Evolutionary conservation across 1,140 invertebrate genomes (phyloP).

Genomic region (Psilanteris sp.): DNA sequence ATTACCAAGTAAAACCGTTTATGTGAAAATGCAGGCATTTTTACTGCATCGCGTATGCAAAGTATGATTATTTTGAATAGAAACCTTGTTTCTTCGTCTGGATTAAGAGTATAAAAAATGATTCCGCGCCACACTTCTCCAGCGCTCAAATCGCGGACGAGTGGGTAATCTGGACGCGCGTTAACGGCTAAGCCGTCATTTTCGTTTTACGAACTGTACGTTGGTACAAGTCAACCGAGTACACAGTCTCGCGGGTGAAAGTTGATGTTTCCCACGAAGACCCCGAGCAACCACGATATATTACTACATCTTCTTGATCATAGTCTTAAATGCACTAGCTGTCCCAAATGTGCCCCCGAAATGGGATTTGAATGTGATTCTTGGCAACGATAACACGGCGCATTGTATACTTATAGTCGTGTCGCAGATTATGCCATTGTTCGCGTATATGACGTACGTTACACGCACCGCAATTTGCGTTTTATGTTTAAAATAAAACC

Average conservation of each 20-base stretch:
- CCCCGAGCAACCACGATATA: slow-evolving; percentile 44
- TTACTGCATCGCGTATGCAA: too few species aligned
- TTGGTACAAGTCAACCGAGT: slow-evolving; percentile 36
- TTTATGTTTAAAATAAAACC: too few species aligned
- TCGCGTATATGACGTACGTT: too few species aligned
- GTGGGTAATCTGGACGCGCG: too few species aligned
- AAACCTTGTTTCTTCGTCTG: too few species aligned
- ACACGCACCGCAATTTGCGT: too few species aligned
- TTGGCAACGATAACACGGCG: slow-evolving; percentile 13
- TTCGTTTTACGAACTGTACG: slow-evolving; percentile 33
- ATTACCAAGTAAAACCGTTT: too few species aligned
- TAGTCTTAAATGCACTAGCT: slow-evolving; percentile 36
- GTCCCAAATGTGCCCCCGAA: slow-evolving; percentile 42
- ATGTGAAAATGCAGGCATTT: too few species aligned
- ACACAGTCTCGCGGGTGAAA: slow-evolving; percentile 62
- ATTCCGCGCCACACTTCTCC: too few species aligned
- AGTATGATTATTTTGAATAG: too few species aligned
- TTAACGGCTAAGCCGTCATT: slow-evolving; percentile 61
- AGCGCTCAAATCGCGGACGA: too few species aligned
- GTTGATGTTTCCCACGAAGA: slow-evolving; percentile 65
- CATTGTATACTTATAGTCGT: slow-evolving; percentile 10
- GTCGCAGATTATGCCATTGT: slow-evolving; percentile 1
- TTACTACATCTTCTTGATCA: slow-evolving; percentile 47
- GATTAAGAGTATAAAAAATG: too few species aligned
- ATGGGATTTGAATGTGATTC: slow-evolving; percentile 31